A percentile compares a stretch with the other conserved stretches of the same genome.
Conservation (phyloP, 2,888 invertebrate genomes). For the Drosophila anomalata region DNA sequence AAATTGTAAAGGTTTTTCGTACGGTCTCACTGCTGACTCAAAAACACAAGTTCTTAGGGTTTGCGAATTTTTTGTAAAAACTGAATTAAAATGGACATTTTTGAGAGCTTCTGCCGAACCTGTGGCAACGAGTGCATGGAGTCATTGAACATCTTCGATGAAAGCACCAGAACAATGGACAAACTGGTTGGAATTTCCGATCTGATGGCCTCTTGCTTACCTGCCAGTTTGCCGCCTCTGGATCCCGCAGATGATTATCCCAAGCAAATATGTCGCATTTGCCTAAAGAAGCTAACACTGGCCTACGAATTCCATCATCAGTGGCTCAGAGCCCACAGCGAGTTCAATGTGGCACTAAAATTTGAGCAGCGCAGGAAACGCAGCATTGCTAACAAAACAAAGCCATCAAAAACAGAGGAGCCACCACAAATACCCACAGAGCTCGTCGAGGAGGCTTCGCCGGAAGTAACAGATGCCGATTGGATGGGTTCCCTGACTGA, state of each 20-base stretch:
- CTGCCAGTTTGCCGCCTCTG: slow-evolving; percentile 27
- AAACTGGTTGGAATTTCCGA: slow-evolving; percentile 44
- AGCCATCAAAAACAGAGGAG: background rate
- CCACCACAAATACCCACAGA: background rate
- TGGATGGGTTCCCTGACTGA: background rate
- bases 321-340: slow-evolving; percentile 64
- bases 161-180: slow-evolving; percentile 12
- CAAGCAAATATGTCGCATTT: slow-evolving; percentile 74
- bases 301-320: slow-evolving; percentile 72
- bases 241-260: slow-evolving; percentile 66
- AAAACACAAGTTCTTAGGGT: background rate
- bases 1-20: background rate
- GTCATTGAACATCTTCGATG: slow-evolving; percentile 51
- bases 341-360: slow-evolving; percentile 70
- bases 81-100: slow-evolving; percentile 58
- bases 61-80: background rate
- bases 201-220: slow-evolving; percentile 50
- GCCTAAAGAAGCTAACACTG: slow-evolving; percentile 69
- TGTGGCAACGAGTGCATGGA: slow-evolving; percentile 69
- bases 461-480: background rate
- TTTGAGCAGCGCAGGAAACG: slow-evolving; percentile 57
- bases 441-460: background rate
- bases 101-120: slow-evolving; percentile 66
- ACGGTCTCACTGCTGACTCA: background rate
- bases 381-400: slow-evolving; percentile 17